These are phyloP conservation scores for Ellobius talpinus DNA, from an alignment of 2,113 vertebrate species.

Conservation along the genomic window DNA sequence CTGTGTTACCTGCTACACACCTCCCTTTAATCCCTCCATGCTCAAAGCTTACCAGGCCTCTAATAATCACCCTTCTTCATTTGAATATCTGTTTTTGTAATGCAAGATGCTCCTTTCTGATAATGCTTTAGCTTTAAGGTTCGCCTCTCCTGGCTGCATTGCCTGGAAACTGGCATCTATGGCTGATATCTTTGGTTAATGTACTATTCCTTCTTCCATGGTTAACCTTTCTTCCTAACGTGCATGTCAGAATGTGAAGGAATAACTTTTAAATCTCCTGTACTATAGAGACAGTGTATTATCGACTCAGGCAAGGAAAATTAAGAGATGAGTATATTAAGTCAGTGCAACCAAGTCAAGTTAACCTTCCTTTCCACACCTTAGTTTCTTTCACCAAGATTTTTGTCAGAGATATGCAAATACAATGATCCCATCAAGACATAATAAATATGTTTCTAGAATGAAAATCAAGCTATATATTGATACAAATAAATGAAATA, in stretches of 20 bases:
- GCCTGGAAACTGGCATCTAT: not conserved
- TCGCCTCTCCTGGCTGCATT: not conserved
- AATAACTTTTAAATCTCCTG: not conserved
- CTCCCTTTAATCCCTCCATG: not conserved
- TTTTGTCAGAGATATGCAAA: not conserved
- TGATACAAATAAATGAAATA: not conserved
- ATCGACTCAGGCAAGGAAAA: not conserved
- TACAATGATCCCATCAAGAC: not conserved
- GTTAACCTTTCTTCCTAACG: not conserved
- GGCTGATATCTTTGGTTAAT: not conserved
- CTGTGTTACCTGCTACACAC: not conserved
- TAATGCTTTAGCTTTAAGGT: not conserved
- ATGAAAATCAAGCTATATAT: not conserved
- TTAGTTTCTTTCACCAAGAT: not conserved
- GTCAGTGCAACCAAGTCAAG: rapidly evolving
- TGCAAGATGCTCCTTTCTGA: not conserved
- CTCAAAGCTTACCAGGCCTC: not conserved
- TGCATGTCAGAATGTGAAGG: not conserved
- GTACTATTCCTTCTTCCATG: not conserved
- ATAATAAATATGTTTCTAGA: not conserved
- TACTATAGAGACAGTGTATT: not conserved
- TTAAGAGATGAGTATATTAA: not conserved
- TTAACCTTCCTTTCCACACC: not conserved
- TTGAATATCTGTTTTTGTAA: not conserved
- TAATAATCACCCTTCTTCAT: not conserved